These are phyloP conservation scores for Melieria omissa DNA, from an alignment of 2,888 invertebrate genomes.

Conservation along the genomic window DNA sequence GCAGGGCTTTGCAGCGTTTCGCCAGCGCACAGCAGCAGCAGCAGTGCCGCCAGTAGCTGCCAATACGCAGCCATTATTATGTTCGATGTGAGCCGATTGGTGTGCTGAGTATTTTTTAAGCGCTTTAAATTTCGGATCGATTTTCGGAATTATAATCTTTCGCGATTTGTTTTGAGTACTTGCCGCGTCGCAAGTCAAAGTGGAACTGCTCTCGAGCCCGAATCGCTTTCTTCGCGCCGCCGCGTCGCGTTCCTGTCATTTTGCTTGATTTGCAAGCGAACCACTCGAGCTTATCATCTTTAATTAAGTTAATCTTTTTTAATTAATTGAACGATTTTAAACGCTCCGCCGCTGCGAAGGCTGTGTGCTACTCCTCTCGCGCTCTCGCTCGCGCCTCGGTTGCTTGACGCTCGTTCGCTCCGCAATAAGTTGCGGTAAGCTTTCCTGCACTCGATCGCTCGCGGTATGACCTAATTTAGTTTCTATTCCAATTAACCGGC, in stretches of 20 bases:
- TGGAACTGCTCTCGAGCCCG: neutral
- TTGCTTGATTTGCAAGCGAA: no score
- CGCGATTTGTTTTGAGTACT: neutral
- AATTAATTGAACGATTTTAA: conserved; percentile 28
- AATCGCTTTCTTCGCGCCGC: neutral
- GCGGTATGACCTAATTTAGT: conserved; percentile 26
- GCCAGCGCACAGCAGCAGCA: neutral
- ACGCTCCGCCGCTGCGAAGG: conserved; percentile 12
- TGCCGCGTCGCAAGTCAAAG: neutral
- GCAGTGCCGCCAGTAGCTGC: neutral
- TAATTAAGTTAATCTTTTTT: conserved; percentile 32
- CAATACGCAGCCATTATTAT: conserved; percentile 5
- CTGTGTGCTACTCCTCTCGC: neutral
- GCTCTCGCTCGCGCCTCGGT: neutral
- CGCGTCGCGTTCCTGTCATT: neutral
- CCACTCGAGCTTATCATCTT: neutral
- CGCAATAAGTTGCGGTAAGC: neutral
- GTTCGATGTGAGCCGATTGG: no score
- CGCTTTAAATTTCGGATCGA: no score
- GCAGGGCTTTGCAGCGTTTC: conserved; percentile 38
- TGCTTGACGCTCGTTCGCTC: neutral
- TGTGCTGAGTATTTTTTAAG: neutral
- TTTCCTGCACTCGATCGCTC: neutral
- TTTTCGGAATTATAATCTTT: no score
- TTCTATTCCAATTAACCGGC: neutral